Base-by-base conservation (phyloP, 2,797 vertebrate species). In the Premnoplex brunnescens region DNA sequence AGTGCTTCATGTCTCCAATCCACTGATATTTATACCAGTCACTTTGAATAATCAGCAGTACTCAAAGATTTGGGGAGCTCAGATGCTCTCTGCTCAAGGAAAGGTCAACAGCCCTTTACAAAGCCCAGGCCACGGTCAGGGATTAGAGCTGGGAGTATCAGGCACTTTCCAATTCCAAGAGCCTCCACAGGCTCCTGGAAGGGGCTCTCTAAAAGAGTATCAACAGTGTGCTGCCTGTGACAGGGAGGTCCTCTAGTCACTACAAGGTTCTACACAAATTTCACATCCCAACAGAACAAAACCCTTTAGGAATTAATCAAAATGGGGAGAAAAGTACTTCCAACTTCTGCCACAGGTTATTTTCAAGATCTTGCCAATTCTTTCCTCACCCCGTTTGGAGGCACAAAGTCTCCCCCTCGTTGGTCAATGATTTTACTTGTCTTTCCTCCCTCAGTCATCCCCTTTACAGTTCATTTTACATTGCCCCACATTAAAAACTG, bases 41-140 rank as follows among this genome's bases (percentile, higher is more conserved):
- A 55, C 76, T 86, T 30, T 56, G 69, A 92, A 93, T 56, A 92
- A 83, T 21, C 79, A 88, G 49, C 49, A 68, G 43, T 22, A 34
- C 66, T 55, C 73, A 37, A 7, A 73, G 63, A 51, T 58, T n/a
- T 39, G 26, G 17, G 14, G 34, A 72, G 32, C 48, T 81, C 37
- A 63, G 60, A 63, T 67, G 39, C 24, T 82, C 49, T 60, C 69
- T 86, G 88, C 76, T 73, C 63, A 37, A 21, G 43, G 23, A 93
- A 94, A 91, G 62, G 66, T 74, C 93, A 93, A 17, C 28, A 77
- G 66, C 10, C 43, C 49, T 83, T 67, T 26, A 28, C 6, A 77
- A 55, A 2, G 27, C 16, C 20, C 81, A 59, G 37, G n/a, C 71
- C 48, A 46, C 13, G 1, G 0, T 9, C 1, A 1, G 34, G 43